Evolutionary conservation across 1,140 invertebrate species (phyloP), one percentile per base, ranked within the genome.

Genomic region (Drosophila leontia): DNA sequence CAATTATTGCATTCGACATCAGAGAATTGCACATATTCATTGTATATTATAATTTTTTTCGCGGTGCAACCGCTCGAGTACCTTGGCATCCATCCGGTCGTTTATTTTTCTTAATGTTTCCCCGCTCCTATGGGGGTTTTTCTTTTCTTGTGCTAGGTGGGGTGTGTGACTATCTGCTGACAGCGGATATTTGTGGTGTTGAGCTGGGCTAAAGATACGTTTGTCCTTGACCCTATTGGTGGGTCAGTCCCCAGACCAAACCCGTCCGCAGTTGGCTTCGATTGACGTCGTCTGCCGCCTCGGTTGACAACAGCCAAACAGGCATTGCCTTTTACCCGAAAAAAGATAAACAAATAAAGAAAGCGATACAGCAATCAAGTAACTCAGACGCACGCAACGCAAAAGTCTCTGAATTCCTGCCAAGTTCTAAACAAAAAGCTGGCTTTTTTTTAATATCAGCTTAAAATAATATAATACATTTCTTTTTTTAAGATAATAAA

Each of bases 201-300:
- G 64, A 70, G 67, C 62, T 70, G 61, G n/a, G 67, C 67, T 67
- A 70, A 68, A 68, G 63, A 70, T 70, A 70, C 35, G 56, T 42
- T 62, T 61, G 70, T 75, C 71, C 71, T 75, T 75, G 71, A 75
- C 71, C 71, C 58, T 42, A 17, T 75, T 37, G 48, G 32, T 26
- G 67, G 67, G 67, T 70, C 67, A 45, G 37, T 55, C 42, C n/a
- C 19, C 63, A 15, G 29, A 35, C n/a, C 32, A 26, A 17, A 7
- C 23, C 61, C 67, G 17, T 37, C 37, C 13, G 29, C 45, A 70
- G 62, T 70, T 68, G 19, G 41, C 55, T 59, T 59, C 69, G 67
- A 74, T 74, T 74, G 69, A 72, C 69, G 69, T 72, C 64, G 68
- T 68, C 58, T 44, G 65, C 60, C 60, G 65, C 47, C 60, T 65